Conservation (phyloP, 2,888 invertebrate species). For the Trichogramma evanescens region DNA sequence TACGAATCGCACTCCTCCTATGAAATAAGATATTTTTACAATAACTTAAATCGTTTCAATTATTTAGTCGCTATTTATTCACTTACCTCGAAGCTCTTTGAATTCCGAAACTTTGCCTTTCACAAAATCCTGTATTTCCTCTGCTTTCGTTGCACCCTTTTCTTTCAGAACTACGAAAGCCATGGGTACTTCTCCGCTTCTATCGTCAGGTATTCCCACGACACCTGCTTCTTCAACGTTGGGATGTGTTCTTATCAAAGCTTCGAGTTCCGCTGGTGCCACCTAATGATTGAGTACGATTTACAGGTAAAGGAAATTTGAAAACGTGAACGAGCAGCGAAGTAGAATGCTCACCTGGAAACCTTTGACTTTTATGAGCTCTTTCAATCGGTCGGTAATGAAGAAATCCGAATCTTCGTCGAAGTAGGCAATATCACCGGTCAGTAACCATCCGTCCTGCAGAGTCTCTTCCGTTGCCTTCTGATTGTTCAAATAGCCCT, state of each 20-base stretch:
- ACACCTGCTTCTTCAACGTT: conserved; percentile 76
- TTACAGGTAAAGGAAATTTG: neutral
- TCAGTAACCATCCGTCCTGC: conserved; percentile 54
- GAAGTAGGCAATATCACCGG: conserved; percentile 54
- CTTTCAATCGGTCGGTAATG: conserved; percentile 53
- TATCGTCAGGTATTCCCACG: conserved; percentile 64
- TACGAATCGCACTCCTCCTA: conserved; percentile 50
- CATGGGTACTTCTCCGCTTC: conserved; percentile 67
- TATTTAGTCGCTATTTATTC: neutral
- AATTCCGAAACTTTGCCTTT: conserved; percentile 65
- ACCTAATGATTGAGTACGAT: conserved; percentile 53
- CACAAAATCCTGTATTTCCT: conserved; percentile 59
- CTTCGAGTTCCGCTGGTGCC: conserved; percentile 83
- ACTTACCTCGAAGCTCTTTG: conserved; percentile 56
- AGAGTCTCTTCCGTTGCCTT: conserved; percentile 53
- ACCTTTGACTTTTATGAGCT: conserved; percentile 51
- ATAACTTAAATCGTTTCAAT: neutral
- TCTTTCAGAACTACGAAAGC: conserved; percentile 63
- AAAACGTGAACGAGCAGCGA: no score
- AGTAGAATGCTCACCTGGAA: conserved; percentile 34
- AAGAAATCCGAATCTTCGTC: conserved; percentile 51
- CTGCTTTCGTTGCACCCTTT: conserved; percentile 45
- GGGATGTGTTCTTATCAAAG: conserved; percentile 63
- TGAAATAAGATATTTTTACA: neutral
- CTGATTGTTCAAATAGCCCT: conserved; percentile 55